Evolutionary conservation across 2,888 invertebrate genomes (phyloP).

Genomic region (Ommatoiulus sabulosus): DNA sequence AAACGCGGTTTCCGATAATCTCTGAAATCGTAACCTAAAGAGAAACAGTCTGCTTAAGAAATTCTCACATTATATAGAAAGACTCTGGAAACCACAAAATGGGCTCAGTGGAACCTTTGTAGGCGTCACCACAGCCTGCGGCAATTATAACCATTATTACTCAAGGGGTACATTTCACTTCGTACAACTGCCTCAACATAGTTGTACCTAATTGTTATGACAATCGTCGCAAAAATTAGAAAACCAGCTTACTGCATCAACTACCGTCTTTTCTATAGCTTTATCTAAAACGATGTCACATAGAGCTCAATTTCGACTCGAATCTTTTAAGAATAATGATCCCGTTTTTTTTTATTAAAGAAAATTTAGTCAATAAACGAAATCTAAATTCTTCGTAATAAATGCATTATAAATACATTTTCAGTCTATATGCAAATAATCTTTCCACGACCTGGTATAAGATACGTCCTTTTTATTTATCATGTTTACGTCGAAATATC

Average conservation of each 20-base stretch:
- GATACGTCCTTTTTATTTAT: no score
- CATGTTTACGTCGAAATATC: no score
- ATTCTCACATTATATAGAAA: neutral
- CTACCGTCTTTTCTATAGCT: no score
- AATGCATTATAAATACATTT: no score
- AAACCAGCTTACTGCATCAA: neutral
- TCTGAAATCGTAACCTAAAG: neutral
- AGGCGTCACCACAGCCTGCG: conserved; percentile 2
- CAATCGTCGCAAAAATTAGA: neutral
- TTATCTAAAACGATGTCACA: no score
- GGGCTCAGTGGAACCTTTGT: neutral
- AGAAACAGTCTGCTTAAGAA: neutral
- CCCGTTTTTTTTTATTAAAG: neutral
- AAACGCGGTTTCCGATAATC: neutral
- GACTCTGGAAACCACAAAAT: neutral
- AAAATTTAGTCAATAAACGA: no score
- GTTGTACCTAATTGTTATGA: neutral
- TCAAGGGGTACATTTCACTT: neutral
- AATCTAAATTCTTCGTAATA: no score
- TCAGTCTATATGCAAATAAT: no score
- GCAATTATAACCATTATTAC: neutral
- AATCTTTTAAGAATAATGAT: neutral
- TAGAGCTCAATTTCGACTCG: no score
- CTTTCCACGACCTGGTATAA: no score
- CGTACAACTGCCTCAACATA: neutral